These are phyloP conservation scores for Puntigrus tetrazona DNA, from an alignment of 2,113 vertebrate species.

Conservation along the genomic window DNA sequence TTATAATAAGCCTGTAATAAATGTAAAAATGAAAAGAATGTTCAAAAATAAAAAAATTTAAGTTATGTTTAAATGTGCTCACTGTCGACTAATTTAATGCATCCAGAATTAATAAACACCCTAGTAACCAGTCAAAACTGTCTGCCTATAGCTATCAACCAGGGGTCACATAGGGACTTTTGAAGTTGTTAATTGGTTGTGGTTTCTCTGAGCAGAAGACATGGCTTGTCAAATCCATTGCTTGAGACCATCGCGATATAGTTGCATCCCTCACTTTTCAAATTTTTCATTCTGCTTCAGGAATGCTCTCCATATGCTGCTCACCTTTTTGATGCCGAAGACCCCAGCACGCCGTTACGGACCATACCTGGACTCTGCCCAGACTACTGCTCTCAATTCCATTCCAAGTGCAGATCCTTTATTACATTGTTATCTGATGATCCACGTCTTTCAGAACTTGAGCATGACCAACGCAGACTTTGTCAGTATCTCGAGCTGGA, in stretches of 20 bases:
- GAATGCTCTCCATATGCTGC: slow-evolving; percentile 95
- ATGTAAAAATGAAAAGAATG: no score
- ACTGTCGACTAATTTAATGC: not conserved
- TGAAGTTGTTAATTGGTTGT: not conserved
- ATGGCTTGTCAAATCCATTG: slow-evolving; percentile 5
- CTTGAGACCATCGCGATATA: not conserved
- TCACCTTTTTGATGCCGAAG: slow-evolving; percentile 91
- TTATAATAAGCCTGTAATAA: not conserved
- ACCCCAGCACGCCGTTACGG: slow-evolving; percentile 82
- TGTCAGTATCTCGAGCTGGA: slow-evolving; percentile 83
- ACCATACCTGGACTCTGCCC: slow-evolving; percentile 89
- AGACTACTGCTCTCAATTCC: slow-evolving; percentile 85
- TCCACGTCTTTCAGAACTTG: slow-evolving; percentile 65
- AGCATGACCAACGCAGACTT: slow-evolving; percentile 72
- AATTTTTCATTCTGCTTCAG: slow-evolving; percentile 70
- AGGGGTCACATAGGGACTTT: not conserved
- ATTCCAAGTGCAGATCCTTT: slow-evolving; percentile 79
- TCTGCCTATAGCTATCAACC: not conserved
- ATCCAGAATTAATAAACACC: not conserved
- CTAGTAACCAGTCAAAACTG: not conserved
- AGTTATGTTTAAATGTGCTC: not conserved
- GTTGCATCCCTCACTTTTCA: slow-evolving; percentile 15
- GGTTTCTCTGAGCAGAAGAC: slow-evolving; percentile 10
- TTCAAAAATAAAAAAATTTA: no score
- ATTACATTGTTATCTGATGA: slow-evolving; percentile 78